phyloP scores from a whole-genome alignment of 2,888 invertebrate genomes.

The Aspidapion aeneum region DNA sequence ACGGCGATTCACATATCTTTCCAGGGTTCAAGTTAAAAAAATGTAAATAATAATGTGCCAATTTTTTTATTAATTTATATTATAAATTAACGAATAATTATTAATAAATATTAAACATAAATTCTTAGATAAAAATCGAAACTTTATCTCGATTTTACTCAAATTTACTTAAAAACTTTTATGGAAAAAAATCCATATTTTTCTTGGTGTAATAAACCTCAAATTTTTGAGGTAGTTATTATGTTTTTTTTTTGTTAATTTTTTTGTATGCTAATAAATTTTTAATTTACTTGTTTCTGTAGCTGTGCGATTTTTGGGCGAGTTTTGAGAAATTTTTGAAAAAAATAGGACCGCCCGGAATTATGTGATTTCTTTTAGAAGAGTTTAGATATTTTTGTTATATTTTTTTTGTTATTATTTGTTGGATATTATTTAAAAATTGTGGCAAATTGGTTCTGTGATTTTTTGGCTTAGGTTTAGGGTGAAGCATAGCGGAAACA shows the following conservation, averaged over 20 bases:
- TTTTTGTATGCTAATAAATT: not conserved
- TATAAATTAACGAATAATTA: not conserved
- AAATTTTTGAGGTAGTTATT: not conserved
- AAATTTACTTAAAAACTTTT: no score
- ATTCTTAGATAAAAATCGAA: not conserved
- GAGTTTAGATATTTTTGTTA: conserved; percentile 15
- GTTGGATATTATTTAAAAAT: conserved; percentile 23
- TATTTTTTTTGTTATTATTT: conserved; percentile 29
- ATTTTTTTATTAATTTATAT: conserved; percentile 38
- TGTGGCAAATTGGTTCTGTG: conserved; percentile 21
- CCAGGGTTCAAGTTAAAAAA: conserved; percentile 47
- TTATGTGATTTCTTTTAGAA: conserved; percentile 3
- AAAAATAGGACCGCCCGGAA: not conserved
- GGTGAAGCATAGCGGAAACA: not conserved
- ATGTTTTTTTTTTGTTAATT: not conserved
- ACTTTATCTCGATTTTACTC: no score
- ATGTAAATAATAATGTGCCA: conserved; percentile 50
- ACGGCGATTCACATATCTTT: conserved; percentile 44
- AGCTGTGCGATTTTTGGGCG: not conserved
- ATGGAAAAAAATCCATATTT: no score
- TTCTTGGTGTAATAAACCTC: not conserved
- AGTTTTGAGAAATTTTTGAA: not conserved
- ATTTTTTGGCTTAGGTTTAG: conserved; percentile 27
- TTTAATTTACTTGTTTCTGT: not conserved
- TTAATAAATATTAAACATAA: not conserved